These are phyloP conservation scores for Tetraodon nigroviridis DNA, from an alignment of 2,113 vertebrate species.

Conservation along the genomic window DNA sequence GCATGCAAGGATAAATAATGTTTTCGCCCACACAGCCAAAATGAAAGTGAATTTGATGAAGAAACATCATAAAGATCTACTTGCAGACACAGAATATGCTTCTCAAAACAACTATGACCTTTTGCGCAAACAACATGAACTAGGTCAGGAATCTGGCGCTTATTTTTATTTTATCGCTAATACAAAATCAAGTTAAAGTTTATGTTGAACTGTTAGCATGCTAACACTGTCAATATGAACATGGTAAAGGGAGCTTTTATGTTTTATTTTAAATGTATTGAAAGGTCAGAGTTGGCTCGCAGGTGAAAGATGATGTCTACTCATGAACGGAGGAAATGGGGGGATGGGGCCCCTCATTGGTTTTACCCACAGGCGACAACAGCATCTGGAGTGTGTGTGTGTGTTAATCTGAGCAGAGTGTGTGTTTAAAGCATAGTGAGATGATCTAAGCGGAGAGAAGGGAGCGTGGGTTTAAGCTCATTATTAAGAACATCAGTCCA, in stretches of 20 bases:
- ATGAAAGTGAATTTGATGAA: too few relatives aligned
- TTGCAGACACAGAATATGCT: too few relatives aligned
- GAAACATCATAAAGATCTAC: too few relatives aligned
- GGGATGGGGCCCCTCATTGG: conserved; percentile 19
- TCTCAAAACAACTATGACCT: too few relatives aligned
- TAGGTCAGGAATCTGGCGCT: too few relatives aligned
- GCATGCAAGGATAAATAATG: too few relatives aligned
- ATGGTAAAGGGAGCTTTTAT: not conserved
- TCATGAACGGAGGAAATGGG: conserved; percentile 16
- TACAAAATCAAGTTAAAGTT: not conserved
- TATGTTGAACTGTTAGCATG: not conserved
- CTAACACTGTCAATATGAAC: not conserved
- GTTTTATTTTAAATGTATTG: too few relatives aligned
- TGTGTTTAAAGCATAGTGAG: conserved; percentile 53
- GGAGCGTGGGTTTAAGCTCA: conserved; percentile 46
- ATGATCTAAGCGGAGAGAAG: conserved; percentile 42
- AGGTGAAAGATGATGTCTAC: conserved; percentile 25
- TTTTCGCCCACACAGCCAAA: too few relatives aligned
- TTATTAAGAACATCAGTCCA: conserved; percentile 51
- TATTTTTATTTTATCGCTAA: not conserved
- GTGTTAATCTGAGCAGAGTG: conserved; percentile 52
- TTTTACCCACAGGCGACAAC: conserved; percentile 42
- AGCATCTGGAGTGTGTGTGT: conserved; percentile 50
- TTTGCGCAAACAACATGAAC: too few relatives aligned
- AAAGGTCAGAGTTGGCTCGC: conserved; percentile 5